A percentile compares a stretch with the other conserved stretches of the same genome.
phyloP scores from a whole-genome alignment of 2,113 vertebrate genomes.

The Vicugna pacos region DNA sequence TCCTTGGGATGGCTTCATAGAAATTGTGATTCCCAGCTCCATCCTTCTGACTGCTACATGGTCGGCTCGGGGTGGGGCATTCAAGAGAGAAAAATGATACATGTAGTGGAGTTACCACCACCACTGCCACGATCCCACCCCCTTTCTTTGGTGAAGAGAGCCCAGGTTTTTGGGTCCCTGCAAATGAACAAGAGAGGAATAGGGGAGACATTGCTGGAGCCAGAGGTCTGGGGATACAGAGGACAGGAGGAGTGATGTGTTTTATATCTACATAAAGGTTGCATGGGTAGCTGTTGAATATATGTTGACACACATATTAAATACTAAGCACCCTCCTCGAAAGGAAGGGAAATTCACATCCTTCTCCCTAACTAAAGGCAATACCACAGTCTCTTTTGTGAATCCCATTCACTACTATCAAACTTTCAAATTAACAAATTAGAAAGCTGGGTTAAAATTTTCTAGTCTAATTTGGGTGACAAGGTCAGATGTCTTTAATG shows the following conservation, averaged over 20 bases:
- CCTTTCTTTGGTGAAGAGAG: neutral
- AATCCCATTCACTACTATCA: neutral
- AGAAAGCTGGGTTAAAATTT: constrained; percentile 6
- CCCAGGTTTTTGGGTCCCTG: neutral
- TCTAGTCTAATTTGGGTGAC: neutral
- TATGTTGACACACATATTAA: neutral
- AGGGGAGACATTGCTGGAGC: neutral
- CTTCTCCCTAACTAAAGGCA: neutral
- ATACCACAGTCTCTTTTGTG: neutral
- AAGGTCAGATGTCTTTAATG: neutral
- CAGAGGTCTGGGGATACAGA: neutral
- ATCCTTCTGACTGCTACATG: neutral
- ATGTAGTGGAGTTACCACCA: neutral
- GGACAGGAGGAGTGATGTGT: neutral
- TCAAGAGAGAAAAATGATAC: neutral
- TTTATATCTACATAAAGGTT: neutral
- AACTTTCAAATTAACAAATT: constrained; percentile 1
- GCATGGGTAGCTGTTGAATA: neutral
- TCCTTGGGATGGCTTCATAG: neutral
- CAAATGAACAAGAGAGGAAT: neutral
- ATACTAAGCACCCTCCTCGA: neutral
- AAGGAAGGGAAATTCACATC: neutral
- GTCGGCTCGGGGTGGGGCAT: neutral
- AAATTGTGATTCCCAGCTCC: neutral
- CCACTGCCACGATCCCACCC: neutral